Evolutionary conservation across 2,888 invertebrate genomes (phyloP), one percentile per base, ranked within the genome.

Genomic region (Iphiclides podalirius): DNA sequence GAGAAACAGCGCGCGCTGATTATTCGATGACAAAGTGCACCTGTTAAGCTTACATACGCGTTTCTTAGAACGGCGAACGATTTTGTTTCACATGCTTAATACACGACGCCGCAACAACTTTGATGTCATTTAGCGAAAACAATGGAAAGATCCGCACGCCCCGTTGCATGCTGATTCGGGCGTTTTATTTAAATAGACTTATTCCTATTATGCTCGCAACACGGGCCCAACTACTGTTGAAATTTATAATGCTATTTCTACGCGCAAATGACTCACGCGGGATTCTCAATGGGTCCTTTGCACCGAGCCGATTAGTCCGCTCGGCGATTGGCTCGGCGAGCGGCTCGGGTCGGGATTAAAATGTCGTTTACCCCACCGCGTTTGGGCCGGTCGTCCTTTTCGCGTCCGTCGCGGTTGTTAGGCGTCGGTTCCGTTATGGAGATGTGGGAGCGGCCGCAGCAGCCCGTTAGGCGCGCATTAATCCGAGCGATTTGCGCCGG

Each of bases 51-150:
- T 53, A 59, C 57, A 48, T 51, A 40, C 60, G 44, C 52, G 54
- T 70, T 84, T 83, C 85, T 76, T 57, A 72, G 83, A 84, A 85
- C 58, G 59, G 60, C 60, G 56, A 63, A 72, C 71, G 69, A 66
- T 77, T 79, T 81, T 76, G 78, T 73, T 84, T 83, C 79, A 70
- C 79, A 79, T 84, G 74, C 80, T 80, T 75, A 79, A 77, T 77
- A 77, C 73, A 75, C 64, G 65, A 70, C 69, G 76, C 76, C 80
- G 79, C 74, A 72, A 77, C 79, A 81, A 81, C 85, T 87, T 87
- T 86, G 87, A 87, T 81, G 87, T 86, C 86, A 81, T 87, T 87
- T 88, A 87, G 86, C 83, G 79, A 83, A 86, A 80, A 87, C 88
- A 88, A 88, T 87, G 86, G 86, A 79, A 81, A 85, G 79, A 83